Percentiles rank a stretch among this genome's conserved stretches.
Conservation (phyloP, 2,113 vertebrate species). For the Sclerurus mexicanus region DNA sequence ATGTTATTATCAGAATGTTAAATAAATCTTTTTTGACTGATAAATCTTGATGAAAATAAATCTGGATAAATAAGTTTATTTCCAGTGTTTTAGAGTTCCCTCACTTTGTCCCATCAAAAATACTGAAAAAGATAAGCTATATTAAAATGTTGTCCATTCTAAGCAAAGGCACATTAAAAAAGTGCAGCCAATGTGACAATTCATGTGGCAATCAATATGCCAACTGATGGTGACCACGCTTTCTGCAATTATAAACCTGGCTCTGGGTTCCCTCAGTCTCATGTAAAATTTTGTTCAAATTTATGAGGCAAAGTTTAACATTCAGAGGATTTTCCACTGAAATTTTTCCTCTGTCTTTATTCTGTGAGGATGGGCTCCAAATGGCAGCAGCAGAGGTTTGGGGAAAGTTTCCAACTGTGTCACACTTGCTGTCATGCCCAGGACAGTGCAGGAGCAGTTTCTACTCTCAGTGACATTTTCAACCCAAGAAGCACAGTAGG, state of each 20-base stretch:
- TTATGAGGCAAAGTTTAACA: background rate
- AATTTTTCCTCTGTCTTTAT: background rate
- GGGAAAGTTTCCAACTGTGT: background rate
- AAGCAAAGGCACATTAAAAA: background rate
- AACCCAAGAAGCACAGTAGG: background rate
- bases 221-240: background rate
- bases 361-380: background rate
- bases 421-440: accelerated
- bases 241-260: background rate
- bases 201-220: background rate
- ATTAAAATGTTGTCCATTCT: background rate
- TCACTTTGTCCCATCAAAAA: background rate
- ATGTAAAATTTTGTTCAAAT: background rate
- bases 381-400: background rate
- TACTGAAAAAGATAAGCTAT: background rate
- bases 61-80: background rate
- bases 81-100: background rate
- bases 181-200: background rate
- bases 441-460: background rate
- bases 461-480: background rate
- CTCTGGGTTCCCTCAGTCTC: background rate
- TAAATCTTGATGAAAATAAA: background rate
- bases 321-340: background rate
- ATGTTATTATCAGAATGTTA: background rate
- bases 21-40: background rate